phyloP scores from a whole-genome alignment of 2,888 invertebrate genomes.

The Agrochola macilenta region DNA sequence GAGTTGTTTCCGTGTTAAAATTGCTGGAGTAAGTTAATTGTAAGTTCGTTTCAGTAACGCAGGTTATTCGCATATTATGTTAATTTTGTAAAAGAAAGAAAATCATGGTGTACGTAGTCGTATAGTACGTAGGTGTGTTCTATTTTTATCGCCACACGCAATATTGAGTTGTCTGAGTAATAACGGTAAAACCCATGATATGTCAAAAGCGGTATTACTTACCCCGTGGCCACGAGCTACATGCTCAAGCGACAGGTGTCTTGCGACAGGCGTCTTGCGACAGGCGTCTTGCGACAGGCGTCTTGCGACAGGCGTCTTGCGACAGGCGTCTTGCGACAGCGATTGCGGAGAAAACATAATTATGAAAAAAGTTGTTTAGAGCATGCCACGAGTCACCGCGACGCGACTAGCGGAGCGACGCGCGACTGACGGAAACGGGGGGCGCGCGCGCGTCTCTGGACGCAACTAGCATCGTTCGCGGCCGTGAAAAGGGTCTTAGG shows the following conservation, averaged over 20 bases:
- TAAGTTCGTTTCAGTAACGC: conserved; percentile 7
- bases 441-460: neutral
- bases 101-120: neutral
- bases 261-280: too few species aligned
- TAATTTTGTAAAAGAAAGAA: conserved; percentile 12
- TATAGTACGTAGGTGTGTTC: too few species aligned
- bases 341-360: neutral
- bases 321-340: neutral
- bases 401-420: too few species aligned
- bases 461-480: too few species aligned
- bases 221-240: too few species aligned
- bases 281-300: neutral
- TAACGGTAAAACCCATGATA: conserved; percentile 14
- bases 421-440: neutral
- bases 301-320: neutral
- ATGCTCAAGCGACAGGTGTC: neutral
- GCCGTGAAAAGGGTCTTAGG: too few species aligned
- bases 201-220: conserved; percentile 17
- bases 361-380: too few species aligned
- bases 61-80: conserved; percentile 29
- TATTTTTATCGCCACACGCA: conserved; percentile 14
- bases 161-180: neutral
- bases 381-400: too few species aligned
- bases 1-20: conserved; percentile 14
- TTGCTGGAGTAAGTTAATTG: conserved; percentile 13